Evolutionary conservation across 2,888 invertebrate genomes (phyloP).

Genomic region (Thera britannica): DNA sequence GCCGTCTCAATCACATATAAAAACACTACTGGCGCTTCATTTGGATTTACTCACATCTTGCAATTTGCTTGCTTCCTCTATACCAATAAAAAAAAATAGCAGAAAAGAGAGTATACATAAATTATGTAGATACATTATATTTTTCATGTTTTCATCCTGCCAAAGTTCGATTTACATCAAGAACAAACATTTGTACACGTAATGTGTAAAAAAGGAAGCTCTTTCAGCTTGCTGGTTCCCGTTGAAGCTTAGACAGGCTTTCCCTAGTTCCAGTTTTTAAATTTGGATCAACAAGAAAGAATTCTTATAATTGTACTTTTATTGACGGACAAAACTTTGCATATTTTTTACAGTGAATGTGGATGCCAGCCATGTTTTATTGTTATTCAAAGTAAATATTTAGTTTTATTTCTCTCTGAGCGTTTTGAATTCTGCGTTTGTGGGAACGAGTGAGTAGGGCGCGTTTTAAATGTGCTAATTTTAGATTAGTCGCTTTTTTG

Average conservation of each 20-base stretch:
- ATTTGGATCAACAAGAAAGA: not conserved
- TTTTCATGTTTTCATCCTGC: too few species aligned
- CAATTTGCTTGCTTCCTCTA: not conserved
- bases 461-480: conserved; percentile 12
- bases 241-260: too few species aligned
- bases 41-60: conserved; percentile 1
- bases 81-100: too few species aligned
- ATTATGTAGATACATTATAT: too few species aligned
- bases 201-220: too few species aligned
- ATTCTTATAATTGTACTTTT: not conserved
- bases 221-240: too few species aligned
- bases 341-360: conserved; percentile 5
- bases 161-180: too few species aligned
- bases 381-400: conserved; percentile 38
- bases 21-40: conserved; percentile 14
- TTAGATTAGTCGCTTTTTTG: not conserved
- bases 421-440: conserved; percentile 24
- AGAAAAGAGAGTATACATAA: too few species aligned
- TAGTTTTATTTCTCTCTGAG: conserved; percentile 28
- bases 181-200: too few species aligned
- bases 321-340: conserved; percentile 1
- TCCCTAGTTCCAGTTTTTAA: too few species aligned
- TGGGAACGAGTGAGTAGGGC: conserved; percentile 11
- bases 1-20: conserved; percentile 35
- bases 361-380: conserved; percentile 31